Base-by-base conservation (phyloP, 2,113 vertebrate species). In the Coturnix japonica region DNA sequence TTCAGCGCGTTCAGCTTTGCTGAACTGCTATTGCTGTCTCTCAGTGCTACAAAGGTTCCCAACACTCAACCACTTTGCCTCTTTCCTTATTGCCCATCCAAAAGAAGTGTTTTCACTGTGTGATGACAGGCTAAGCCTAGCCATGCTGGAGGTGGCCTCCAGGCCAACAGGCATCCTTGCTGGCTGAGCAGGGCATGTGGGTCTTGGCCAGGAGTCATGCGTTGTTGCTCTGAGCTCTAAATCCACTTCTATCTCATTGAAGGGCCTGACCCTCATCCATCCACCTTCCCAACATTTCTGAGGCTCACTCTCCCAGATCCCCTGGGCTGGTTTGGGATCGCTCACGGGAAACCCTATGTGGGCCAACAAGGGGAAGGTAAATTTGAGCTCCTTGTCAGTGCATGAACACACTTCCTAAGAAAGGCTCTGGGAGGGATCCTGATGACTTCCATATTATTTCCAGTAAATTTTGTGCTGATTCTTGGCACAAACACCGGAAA, bases 361-460 rank as follows among this genome's bases (percentile, higher is more conserved):
- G 91, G 81, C 59, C 23, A n/a, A 72, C 39, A 60, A 82, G 81
- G 60, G 74, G 86, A 91, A 93, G 83, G 81, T 77, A 88, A 63
- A 80, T 75, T 43, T 11, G 3, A 94, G 47, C 81, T 95, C 63
- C 86, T 76, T 87, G 94, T 96, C 63, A 87, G 46, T 82, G 66
- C 44, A 83, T 65, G 86, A 85, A 75, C 80, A 46, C 39, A 39
- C 75, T 97, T 97, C 96, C 90, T 88, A 91, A 91, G 95, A 96
- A 95, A 94, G 93, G 91, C 85, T 96, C 92, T 95, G 96, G 90
- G 96, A 96, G 69, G 75, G 65, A 78, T 97, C 94, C 93, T 96
- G 96, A 97, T 97, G 94, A 95, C 91, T 97, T 96, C 95, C 95
- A 92, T 96, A 95, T 92, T 96, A 91, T 95, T 98, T 97, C 97